Percentiles rank a stretch among this genome's conserved stretches.
phyloP scores from a whole-genome alignment of 1,140 invertebrate genomes.

The Paraescarpia echinospica region DNA sequence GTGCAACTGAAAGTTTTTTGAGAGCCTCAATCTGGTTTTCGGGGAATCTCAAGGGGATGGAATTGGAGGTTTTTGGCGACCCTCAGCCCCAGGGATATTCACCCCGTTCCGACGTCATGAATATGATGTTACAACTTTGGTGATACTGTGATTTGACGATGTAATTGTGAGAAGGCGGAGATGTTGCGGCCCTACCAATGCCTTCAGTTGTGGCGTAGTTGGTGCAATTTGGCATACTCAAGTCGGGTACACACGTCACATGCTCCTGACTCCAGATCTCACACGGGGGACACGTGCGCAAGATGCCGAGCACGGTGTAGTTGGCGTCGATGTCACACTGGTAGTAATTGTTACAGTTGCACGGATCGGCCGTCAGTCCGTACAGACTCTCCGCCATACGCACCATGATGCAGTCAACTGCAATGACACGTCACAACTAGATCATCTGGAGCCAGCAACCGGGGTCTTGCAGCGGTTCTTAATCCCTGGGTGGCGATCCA shows the following conservation, averaged over 20 bases:
- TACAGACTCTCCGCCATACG: background rate
- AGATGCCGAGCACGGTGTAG: background rate
- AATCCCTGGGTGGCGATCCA: too few relatives aligned
- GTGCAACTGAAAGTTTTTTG: too few relatives aligned
- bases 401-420: background rate
- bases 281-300: background rate
- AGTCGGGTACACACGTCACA: background rate
- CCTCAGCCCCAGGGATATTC: too few relatives aligned
- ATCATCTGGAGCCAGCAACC: background rate
- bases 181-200: background rate
- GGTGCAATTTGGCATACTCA: background rate
- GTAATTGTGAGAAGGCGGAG: background rate
- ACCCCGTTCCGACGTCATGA: too few relatives aligned
- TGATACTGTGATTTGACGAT: background rate
- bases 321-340: background rate
- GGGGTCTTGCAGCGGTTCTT: too few relatives aligned
- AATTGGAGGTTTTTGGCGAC: too few relatives aligned
- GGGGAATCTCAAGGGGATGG: too few relatives aligned
- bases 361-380: background rate
- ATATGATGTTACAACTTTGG: background rate
- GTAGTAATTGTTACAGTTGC: background rate
- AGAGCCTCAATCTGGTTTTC: too few relatives aligned
- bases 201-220: background rate
- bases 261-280: background rate
- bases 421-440: background rate